Percentiles rank a stretch among this genome's conserved stretches.
These are phyloP conservation scores for Ursus arctos DNA, from an alignment of 2,113 vertebrate species.

Conservation along the genomic window DNA sequence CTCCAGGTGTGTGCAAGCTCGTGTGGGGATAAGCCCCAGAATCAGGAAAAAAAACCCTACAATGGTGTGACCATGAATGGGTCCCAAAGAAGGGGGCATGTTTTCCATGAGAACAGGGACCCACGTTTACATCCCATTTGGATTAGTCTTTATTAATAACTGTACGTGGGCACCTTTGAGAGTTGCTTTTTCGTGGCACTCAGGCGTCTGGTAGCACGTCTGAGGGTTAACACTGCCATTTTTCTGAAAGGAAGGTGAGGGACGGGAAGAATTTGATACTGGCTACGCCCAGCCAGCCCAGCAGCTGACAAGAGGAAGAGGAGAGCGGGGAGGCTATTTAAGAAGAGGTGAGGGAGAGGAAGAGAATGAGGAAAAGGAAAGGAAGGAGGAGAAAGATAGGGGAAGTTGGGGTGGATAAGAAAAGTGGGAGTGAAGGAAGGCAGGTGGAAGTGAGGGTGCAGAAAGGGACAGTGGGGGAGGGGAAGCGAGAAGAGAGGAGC, in stretches of 20 bases:
- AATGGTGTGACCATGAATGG: not conserved
- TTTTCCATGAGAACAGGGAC: conserved; percentile 20
- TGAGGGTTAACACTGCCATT: not conserved
- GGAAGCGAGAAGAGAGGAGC: not conserved
- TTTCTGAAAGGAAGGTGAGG: not conserved
- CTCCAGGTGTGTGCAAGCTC: not conserved
- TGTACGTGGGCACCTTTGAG: not conserved
- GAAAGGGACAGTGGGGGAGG: not conserved
- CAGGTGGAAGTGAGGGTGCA: not conserved
- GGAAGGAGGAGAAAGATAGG: no score
- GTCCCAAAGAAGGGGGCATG: not conserved
- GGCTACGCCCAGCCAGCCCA: not conserved
- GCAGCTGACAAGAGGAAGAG: not conserved
- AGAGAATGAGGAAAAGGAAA: not conserved
- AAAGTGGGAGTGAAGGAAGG: not conserved
- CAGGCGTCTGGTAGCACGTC: not conserved
- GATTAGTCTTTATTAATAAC: not conserved
- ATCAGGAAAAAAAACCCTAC: not conserved
- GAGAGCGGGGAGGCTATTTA: accelerated
- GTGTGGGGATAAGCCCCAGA: not conserved
- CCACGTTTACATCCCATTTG: accelerated
- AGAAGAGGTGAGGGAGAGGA: not conserved
- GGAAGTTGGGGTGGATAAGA: not conserved
- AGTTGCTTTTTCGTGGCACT: not conserved
- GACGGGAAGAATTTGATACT: not conserved